Base-by-base conservation (phyloP, 2,797 vertebrate species). In the Anniella stebbinsi region DNA sequence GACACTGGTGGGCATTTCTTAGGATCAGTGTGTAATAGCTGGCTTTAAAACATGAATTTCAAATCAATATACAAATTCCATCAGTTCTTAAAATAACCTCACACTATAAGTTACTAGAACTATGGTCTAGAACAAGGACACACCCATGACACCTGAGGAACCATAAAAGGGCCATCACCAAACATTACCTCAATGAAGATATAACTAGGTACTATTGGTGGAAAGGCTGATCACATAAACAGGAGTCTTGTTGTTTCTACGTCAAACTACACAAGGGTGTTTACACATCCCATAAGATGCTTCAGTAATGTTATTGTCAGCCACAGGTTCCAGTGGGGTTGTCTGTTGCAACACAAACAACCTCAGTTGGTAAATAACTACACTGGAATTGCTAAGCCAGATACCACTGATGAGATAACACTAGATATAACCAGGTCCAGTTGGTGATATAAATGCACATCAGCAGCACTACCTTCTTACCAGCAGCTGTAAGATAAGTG, bases 231-330 rank as follows among this genome's bases (percentile, higher is more conserved):
- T 80, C 76, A 51, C 11, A 21, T 80, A 69, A 77, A 63, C 45
- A 87, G 51, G 51, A 57, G 21, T 23, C 23, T n/a, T 82, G 69
- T n/a, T 54, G 41, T 72, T 72, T 72, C 36, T 30, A 80, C 67
- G 60, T 38, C 30, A 63, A 83, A 57, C 17, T 21, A 83, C 23
- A 48, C 38, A 75, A 25, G 23, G 28, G 2, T 88, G 54, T 73
- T 83, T 73, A 73, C 80, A 83, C 28, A 75, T 33, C 54, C 54
- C 63, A 76, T 36, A 83, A 15, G 28, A 70, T 25, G 30, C 75
- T 80, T 67, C 17, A 87, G 10, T 76, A 75, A n/a, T 80, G 77
- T 51, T 88, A 54, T 88, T 57, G 41, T 67, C 45, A 60, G 36
- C 36, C 78, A 80, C 25, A 21, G 28, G 45, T 72, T 41, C n/a